These are phyloP conservation scores for Tetraodon nigroviridis DNA, from an alignment of 2,113 vertebrate genomes.

Conservation along the genomic window DNA sequence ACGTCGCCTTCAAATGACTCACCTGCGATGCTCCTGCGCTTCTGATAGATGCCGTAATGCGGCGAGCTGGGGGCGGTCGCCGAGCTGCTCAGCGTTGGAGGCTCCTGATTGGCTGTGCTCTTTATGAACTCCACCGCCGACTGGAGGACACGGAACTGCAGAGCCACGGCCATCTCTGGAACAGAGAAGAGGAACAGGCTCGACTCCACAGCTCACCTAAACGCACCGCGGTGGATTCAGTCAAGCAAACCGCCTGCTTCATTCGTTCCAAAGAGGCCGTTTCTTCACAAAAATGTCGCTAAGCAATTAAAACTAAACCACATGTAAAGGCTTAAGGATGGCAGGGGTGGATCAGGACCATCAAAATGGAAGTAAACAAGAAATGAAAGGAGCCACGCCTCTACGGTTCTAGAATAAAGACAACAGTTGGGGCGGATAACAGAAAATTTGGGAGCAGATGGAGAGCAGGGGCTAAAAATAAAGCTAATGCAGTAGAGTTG, in stretches of 20 bases:
- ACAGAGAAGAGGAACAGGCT: background rate
- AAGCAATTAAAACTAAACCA: background rate
- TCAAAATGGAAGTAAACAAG: no score
- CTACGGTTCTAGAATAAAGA: no score
- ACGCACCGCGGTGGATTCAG: no score
- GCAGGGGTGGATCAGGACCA: background rate
- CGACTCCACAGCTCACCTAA: background rate
- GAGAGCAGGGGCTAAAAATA: no score
- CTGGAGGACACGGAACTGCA: constrained; percentile 91
- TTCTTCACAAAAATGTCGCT: no score
- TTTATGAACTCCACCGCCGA: constrained; percentile 92
- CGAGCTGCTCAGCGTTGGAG: constrained; percentile 72
- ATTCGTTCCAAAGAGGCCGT: no score
- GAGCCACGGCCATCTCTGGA: constrained; percentile 86
- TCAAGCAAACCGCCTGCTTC: no score
- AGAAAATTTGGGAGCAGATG: no score
- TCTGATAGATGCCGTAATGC: constrained; percentile 79
- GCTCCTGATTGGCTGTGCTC: constrained; percentile 85
- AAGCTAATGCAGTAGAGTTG: constrained; percentile 14
- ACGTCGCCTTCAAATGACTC: constrained; percentile 43
- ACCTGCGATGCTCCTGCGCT: constrained; percentile 90
- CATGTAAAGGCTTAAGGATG: background rate
- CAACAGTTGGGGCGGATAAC: no score
- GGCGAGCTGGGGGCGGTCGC: constrained; percentile 61
- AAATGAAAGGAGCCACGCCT: no score